Conservation (phyloP, 2,113 vertebrate species). For the Cavia aperea region DNA sequence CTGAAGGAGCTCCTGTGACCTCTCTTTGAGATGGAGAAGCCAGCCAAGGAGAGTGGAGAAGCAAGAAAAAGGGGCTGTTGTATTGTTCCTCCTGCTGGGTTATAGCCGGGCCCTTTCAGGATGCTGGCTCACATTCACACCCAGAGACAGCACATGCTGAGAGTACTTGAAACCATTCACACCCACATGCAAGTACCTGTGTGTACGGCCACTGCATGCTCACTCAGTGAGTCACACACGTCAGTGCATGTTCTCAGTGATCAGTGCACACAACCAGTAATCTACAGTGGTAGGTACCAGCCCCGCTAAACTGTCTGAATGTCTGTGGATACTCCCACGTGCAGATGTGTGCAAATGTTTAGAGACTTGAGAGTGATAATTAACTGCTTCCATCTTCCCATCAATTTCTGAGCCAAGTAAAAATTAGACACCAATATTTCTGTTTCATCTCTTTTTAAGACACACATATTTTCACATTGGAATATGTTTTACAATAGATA, state of each 20-base stretch:
- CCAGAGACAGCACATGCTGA: neutral
- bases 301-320: neutral
- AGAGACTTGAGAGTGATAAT: conserved; percentile 5
- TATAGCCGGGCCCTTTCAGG: neutral
- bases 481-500: neutral
- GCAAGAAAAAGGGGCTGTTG: accelerated
- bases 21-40: neutral
- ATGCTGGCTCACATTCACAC: neutral
- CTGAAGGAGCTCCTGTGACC: neutral
- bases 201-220: accelerated
- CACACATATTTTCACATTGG: neutral
- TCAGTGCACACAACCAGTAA: neutral
- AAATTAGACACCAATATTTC: conserved; percentile 20
- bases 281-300: neutral
- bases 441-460: conserved; percentile 5
- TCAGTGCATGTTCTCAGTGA: neutral
- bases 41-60: neutral
- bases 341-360: neutral
- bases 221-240: neutral
- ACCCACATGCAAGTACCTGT: neutral
- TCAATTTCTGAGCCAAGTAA: conserved; percentile 41
- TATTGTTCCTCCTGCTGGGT: neutral
- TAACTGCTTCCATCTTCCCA: conserved; percentile 16
- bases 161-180: neutral
- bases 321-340: neutral